Conservation (phyloP, 1,140 invertebrate species). For the Eriosoma lanigerum region DNA sequence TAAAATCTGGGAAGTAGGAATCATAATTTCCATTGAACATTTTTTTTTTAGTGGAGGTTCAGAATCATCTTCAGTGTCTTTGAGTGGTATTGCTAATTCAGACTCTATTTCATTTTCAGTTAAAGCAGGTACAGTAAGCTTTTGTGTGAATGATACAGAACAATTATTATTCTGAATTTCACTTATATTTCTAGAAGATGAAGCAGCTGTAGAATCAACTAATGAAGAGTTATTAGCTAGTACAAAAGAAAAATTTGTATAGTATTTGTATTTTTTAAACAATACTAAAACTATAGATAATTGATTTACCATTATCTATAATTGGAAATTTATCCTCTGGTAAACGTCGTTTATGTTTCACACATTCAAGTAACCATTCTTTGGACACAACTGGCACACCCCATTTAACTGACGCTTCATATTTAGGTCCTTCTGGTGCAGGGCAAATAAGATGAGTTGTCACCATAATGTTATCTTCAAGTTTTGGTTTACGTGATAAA, state of each 20-base stretch:
- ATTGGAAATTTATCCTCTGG: constrained; percentile 48
- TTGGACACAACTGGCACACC: constrained; percentile 72
- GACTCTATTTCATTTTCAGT: constrained; percentile 34
- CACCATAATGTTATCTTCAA: constrained; percentile 59
- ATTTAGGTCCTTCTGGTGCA: constrained; percentile 74
- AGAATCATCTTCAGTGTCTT: constrained; percentile 42
- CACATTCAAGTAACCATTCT: constrained; percentile 76
- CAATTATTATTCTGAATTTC: background rate
- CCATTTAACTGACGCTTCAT: constrained; percentile 82
- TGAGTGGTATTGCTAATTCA: constrained; percentile 37
- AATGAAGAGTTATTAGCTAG: background rate
- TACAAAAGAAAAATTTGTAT: background rate
- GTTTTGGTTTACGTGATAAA: constrained; percentile 62
- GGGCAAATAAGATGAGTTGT: constrained; percentile 80
- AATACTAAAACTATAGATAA: background rate
- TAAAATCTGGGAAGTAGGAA: background rate
- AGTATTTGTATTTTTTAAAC: background rate
- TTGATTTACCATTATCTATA: background rate
- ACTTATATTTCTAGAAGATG: constrained; percentile 7
- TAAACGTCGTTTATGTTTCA: constrained; percentile 36
- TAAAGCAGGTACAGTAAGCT: background rate
- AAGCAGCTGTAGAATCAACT: background rate
- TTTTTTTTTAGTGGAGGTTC: constrained; percentile 39
- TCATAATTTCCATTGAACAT: constrained; percentile 36
- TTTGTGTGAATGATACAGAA: constrained; percentile 12